Percentiles rank a stretch among this genome's conserved stretches.
These are phyloP conservation scores for Palythoa heliodiscus DNA, from an alignment of 92 coral and sea anemone species.

Conservation along the genomic window DNA sequence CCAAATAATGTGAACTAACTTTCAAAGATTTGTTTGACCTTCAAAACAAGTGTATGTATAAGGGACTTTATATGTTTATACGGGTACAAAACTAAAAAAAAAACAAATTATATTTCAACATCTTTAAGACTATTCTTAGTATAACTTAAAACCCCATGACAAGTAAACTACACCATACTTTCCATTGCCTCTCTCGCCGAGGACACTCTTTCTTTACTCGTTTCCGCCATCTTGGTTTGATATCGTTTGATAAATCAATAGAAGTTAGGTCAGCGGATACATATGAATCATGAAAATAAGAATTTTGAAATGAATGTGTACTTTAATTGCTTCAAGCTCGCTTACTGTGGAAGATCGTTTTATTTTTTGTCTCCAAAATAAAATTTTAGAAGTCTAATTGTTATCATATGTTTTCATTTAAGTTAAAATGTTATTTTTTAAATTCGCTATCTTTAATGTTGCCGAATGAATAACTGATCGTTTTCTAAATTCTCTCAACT, in stretches of 20 bases:
- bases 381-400: neutral
- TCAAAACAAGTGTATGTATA: no score
- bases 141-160: neutral
- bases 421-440: neutral
- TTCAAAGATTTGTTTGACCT: no score
- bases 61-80: no score
- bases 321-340: neutral
- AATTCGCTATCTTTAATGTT: neutral
- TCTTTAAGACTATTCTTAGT: neutral
- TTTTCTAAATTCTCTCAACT: conserved; percentile 61
- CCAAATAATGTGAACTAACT: no score
- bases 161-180: conserved; percentile 59
- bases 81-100: neutral
- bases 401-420: neutral
- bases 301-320: neutral
- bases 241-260: conserved; percentile 28
- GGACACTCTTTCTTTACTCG: conserved; percentile 51
- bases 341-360: neutral
- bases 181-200: conserved; percentile 97
- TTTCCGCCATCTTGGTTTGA: conserved; percentile 86
- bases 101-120: neutral
- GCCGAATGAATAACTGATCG: neutral
- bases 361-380: neutral
- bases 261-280: conserved; percentile 67
- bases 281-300: conserved; percentile 18